Base-by-base conservation (phyloP, 2,113 vertebrate species). In the Rhinolophus sinicus region DNA sequence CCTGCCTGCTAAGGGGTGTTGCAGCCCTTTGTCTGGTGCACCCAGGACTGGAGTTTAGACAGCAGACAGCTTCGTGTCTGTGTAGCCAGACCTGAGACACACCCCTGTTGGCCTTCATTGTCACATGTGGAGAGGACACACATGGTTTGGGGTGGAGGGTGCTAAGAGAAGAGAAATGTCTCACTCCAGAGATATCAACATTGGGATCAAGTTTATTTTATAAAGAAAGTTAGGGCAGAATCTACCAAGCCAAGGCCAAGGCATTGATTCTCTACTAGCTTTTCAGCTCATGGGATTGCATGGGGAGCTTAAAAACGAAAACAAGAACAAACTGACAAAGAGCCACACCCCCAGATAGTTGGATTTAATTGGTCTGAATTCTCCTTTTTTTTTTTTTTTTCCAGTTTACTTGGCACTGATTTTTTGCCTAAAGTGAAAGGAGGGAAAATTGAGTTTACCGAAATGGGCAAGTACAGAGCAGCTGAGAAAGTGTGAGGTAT, bases 351-450 rank as follows among this genome's bases (percentile, higher is more conserved):
- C 54, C 6, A 10, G 83, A 67, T 76, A 95, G 52, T 75, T 19
- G 58, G 52, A 60, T 80, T 90, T 94, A 92, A 94, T 75, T 95
- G 78, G 62, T 69, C 35, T 92, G 40, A 89, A 58, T 33, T 78
- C 33, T 35, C 38, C 33, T 35, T 78, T 52, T 1, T n/a, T 64
- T 7, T 5, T 10, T 69, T 81, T 78, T 64, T 22, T 50, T 44
- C 5, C 24, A 38, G n/a, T 22, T 88, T 52, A 50, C 52, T 89
- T 58, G 14, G 69, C 40, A 60, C 52, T 54, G 50, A 24, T n/a
- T 92, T 65, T 96, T 50, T 96, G 26, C 44, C 33, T 95, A 70
- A 75, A 93, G 70, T 52, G 21, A n/a, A 47, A 93, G 50, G 58
- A 75, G 54, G 62, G 50, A 15, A 88, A 72, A 88, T n/a, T 47